Evolutionary conservation across 2,797 vertebrate species (phyloP).

Genomic region (Enteromius thamalakanensis): DNA sequence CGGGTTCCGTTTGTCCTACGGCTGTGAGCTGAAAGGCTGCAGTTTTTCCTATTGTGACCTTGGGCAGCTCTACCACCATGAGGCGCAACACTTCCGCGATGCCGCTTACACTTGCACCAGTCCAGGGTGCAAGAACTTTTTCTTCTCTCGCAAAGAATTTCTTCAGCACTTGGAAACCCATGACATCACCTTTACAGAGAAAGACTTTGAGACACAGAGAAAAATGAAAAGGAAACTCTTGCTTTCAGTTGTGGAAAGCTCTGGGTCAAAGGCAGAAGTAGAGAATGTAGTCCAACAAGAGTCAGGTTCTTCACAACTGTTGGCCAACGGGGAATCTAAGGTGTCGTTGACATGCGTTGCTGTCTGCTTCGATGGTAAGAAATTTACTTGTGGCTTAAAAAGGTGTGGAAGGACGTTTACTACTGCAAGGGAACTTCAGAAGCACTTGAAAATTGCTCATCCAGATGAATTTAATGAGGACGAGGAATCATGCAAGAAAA

Average conservation of each 20-base stretch:
- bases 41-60: conserved; percentile 91
- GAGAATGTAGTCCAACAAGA: conserved; percentile 60
- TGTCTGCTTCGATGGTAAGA: conserved; percentile 89
- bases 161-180: conserved; percentile 88
- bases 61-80: conserved; percentile 95
- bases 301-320: conserved; percentile 54
- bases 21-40: conserved; percentile 94
- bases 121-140: conserved; percentile 90
- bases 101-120: conserved; percentile 90
- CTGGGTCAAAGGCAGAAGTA: conserved; percentile 46
- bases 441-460: conserved; percentile 87
- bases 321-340: conserved; percentile 65
- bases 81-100: conserved; percentile 97
- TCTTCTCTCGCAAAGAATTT: conserved; percentile 93
- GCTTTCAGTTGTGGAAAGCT: conserved; percentile 58
- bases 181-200: conserved; percentile 79
- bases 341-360: conserved; percentile 76
- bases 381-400: conserved; percentile 89
- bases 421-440: conserved; percentile 86
- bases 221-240: conserved; percentile 72
- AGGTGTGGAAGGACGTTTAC: conserved; percentile 88
- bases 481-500: conserved; percentile 74
- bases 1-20: conserved; percentile 86
- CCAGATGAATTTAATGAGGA: conserved; percentile 86
- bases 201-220: conserved; percentile 80